These are phyloP conservation scores for Araneus ventricosus DNA, from an alignment of 1,140 invertebrate genomes.

Conservation along the genomic window DNA sequence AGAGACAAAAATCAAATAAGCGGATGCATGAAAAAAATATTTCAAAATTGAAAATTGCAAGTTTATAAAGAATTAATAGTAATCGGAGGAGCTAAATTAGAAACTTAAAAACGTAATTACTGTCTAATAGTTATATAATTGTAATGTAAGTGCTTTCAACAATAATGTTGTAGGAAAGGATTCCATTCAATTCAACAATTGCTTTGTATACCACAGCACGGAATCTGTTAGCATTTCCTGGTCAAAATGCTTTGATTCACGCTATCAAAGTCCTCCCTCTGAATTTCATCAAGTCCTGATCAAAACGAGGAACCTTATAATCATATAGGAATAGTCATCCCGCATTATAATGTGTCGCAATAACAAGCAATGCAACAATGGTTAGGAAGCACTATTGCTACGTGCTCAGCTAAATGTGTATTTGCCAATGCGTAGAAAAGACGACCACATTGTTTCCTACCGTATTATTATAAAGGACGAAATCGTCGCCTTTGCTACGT, in stretches of 20 bases:
- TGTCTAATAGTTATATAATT: too few relatives aligned
- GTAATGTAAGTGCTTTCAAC: background rate
- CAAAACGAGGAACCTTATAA: conserved; percentile 21
- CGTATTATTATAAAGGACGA: conserved; percentile 59
- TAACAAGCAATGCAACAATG: conserved; percentile 47
- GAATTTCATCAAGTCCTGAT: conserved; percentile 54
- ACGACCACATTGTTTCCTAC: conserved; percentile 55
- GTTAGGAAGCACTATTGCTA: conserved; percentile 51
- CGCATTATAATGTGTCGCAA: conserved; percentile 34
- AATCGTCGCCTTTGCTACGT: conserved; percentile 49
- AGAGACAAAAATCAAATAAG: too few relatives aligned
- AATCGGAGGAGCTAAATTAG: too few relatives aligned
- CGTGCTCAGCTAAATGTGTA: conserved; percentile 48
- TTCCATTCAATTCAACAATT: conserved; percentile 10
- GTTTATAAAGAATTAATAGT: too few relatives aligned
- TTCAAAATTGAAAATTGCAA: too few relatives aligned
- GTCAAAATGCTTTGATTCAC: conserved; percentile 28
- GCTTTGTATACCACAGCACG: background rate
- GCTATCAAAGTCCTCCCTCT: background rate
- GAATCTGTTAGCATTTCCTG: conserved; percentile 22
- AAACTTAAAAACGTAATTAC: too few relatives aligned
- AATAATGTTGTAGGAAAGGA: background rate
- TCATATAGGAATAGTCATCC: conserved; percentile 44
- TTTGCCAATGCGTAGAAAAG: conserved; percentile 47
- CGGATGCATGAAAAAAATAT: too few relatives aligned